A percentile compares a stretch with the other conserved stretches of the same genome.
phyloP scores from a whole-genome alignment of 2,888 invertebrate species.

The Drosophila multiciliata region DNA sequence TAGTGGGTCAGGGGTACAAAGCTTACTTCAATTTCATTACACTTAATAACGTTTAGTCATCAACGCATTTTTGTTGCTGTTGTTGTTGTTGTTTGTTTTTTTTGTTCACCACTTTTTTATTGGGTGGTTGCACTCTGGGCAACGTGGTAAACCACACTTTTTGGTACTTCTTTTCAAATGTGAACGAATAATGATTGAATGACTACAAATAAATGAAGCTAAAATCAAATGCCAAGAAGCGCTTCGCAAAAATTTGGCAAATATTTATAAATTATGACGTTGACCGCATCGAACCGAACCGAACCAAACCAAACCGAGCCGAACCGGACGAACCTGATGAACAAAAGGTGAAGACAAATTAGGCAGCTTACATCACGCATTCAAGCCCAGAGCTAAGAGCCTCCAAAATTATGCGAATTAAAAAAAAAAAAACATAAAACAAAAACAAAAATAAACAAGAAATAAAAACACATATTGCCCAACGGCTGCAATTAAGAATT shows the following conservation, averaged over 20 bases:
- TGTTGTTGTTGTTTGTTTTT: background rate
- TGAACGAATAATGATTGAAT: constrained; percentile 41
- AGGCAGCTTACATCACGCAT: constrained; percentile 72
- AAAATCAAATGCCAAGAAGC: constrained; percentile 43
- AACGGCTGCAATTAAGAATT: constrained; percentile 73
- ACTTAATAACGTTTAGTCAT: constrained; percentile 77
- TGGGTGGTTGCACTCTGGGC: constrained; percentile 34
- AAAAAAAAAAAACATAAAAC: constrained; percentile 12
- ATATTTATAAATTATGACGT: constrained; percentile 58
- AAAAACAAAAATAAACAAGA: background rate
- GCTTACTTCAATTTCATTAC: constrained; percentile 71
- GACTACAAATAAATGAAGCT: constrained; percentile 12
- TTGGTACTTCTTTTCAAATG: background rate
- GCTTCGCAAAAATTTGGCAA: constrained; percentile 51
- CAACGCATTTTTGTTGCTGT: constrained; percentile 40
- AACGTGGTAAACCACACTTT: constrained; percentile 25
- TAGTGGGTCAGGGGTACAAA: constrained; percentile 74
- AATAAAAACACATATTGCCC: constrained; percentile 43
- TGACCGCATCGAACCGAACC: constrained; percentile 9
- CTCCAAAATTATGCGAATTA: constrained; percentile 21
- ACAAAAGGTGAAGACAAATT: constrained; percentile 72
- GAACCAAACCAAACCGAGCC: constrained; percentile 8
- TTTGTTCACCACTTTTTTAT: constrained; percentile 2
- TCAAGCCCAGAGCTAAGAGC: constrained; percentile 26
- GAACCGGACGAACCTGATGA: constrained; percentile 60